These are phyloP conservation scores for Tinea semifulvella DNA, from an alignment of 2,888 invertebrate species.

Conservation along the genomic window DNA sequence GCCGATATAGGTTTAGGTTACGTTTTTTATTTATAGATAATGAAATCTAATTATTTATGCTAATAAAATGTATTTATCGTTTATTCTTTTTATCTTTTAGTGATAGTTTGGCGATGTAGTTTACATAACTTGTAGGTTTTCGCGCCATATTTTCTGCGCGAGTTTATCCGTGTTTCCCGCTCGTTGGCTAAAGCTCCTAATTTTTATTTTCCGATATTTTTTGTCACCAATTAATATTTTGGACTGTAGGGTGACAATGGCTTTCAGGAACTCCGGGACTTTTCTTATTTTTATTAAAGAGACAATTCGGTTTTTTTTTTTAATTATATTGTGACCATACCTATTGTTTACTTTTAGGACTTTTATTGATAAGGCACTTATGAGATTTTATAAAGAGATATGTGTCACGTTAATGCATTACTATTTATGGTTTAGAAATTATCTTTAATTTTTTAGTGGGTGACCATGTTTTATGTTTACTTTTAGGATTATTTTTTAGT, in stretches of 20 bases:
- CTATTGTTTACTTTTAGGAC: too few relatives aligned
- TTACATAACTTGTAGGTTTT: neutral
- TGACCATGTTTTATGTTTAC: too few relatives aligned
- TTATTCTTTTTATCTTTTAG: neutral
- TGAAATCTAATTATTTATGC: neutral
- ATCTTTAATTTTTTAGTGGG: too few relatives aligned
- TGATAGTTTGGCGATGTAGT: neutral
- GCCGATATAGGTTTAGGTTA: slow-evolving; percentile 6
- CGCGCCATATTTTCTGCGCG: neutral
- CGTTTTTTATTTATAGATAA: slow-evolving; percentile 6
- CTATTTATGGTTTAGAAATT: too few relatives aligned
- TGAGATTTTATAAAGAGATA: too few relatives aligned
- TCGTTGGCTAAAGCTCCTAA: neutral
- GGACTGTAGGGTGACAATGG: slow-evolving; percentile 8
- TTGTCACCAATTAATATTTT: neutral
- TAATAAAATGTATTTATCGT: neutral
- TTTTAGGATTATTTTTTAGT: too few relatives aligned
- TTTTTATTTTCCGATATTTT: neutral
- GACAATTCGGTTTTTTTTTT: neutral
- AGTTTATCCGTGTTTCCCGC: neutral
- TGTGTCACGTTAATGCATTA: too few relatives aligned
- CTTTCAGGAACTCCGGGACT: neutral
- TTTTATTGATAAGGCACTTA: too few relatives aligned
- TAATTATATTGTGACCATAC: neutral
- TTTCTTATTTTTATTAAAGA: neutral